Conservation (phyloP, 2,888 invertebrate genomes). For the Archaeoteleia sp. region DNA sequence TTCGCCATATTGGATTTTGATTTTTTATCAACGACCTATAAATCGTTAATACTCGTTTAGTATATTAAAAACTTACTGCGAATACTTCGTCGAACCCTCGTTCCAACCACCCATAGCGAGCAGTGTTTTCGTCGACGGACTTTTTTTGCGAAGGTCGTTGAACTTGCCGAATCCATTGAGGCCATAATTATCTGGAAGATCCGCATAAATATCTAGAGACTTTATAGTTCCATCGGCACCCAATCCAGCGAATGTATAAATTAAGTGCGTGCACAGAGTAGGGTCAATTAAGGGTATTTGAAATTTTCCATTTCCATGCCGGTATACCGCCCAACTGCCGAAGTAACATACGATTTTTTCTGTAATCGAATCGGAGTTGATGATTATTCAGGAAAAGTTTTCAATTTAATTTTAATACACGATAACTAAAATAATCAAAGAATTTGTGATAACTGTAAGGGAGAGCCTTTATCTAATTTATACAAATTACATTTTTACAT, state of each 20-base stretch:
- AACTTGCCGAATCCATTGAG: constrained; percentile 76
- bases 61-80: constrained; percentile 76
- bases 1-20: no score
- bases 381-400: no score
- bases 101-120: constrained; percentile 83
- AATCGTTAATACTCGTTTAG: background rate
- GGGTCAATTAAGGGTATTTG: constrained; percentile 81
- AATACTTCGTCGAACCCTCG: constrained; percentile 80
- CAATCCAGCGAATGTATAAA: constrained; percentile 84
- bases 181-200: constrained; percentile 76
- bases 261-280: constrained; percentile 82
- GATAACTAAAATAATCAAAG: no score
- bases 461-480: no score
- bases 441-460: no score
- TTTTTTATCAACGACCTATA: no score
- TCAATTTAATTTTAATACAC: no score
- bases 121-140: constrained; percentile 77
- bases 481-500: no score
- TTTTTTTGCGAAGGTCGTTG: constrained; percentile 76
- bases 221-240: constrained; percentile 75
- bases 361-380: no score
- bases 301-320: constrained; percentile 80
- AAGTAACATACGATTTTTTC: constrained; percentile 84
- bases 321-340: constrained; percentile 85
- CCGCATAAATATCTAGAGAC: constrained; percentile 79